Base-by-base conservation (phyloP, 2,113 vertebrate genomes). In the Hippocampus mohnikei region DNA sequence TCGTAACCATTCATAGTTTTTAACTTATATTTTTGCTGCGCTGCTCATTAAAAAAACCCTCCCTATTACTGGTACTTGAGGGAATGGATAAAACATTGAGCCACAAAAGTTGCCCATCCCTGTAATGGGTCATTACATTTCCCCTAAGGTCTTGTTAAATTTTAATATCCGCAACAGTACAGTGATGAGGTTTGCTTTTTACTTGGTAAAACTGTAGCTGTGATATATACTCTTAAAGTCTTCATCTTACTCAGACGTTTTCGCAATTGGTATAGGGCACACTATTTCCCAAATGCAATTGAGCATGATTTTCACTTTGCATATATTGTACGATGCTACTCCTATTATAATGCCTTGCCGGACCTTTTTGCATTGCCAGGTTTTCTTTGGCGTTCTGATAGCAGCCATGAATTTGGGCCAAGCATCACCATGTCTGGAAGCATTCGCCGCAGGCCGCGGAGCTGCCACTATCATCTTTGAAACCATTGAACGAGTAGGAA, bases 361-460 rank as follows among this genome's bases (percentile, higher is more conserved):
- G 56, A 15, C 27, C 5, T 25, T 44, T 65, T 52, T 61, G 75
- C 25, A 23, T 59, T 79, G 88, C 67, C 84, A 99, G 97, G 95
- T 99, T 72, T 99, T 99, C 87, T 95, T 99, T 65, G 94, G 95
- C 5, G 94, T 99, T 66, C 85, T 99, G 81, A 5, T 98, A 48
- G 96, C 93, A 62, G 97, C 97, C 1, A 88, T 99, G 86, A 99
- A 95, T 88, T 89, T 99, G 77, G 97, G 97, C 7, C 94, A 98
- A 70, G 95, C 95, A 1, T 95, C 96, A 42, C 93, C 96, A 2
- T 98, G 95, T 85, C 86, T 99, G 78, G 96, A 99, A 88, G 93
- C 95, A 0, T 99, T 99, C 68, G 96, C 97, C 18, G 84, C 96
- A 4, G 97, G 96, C n/a, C 93, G 96, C 29, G 96, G 95, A 25